Evolutionary conservation across 2,888 invertebrate genomes (phyloP), one percentile per base, ranked within the genome.

Genomic region (Acleris cristana): DNA sequence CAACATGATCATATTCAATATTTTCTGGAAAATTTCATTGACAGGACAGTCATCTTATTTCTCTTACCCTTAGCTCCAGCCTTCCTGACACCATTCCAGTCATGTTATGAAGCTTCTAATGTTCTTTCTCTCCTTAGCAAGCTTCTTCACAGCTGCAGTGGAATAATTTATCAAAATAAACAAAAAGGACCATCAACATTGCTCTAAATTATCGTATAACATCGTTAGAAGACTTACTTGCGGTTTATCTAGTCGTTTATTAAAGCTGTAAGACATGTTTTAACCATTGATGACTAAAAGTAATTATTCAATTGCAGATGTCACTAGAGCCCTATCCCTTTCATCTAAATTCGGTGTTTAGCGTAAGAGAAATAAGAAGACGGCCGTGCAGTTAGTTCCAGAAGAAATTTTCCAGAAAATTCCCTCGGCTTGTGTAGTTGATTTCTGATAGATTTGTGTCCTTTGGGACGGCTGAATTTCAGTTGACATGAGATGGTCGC

Each of bases 281-380:
- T 92, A 92, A 92, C 92, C 92, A 92, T 92, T 92, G 92, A 88
- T 81, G 90, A 91, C 89, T 84, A 79, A 83, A 85, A 83, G 84
- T 87, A 88, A 90, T 91, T 91, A 90, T 91, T 91, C 89, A 83
- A 88, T 92, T 91, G 90, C 91, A 91, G 91, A 90, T 89, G 86
- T 89, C 74, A 79, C 71, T 81, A 78, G 78, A 79, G 76, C 79
- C 86, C 86, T 81, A 78, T 82, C 83, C 88, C 88, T 73, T 78
- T 77, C 79, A 77, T 75, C 79, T 80, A 75, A 78, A 79, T 79
- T 80, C 72, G 76, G 72, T 80, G 79, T 76, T 73, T 65, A 71
- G 72, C 72, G 82, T 89, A 90, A 91, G 92, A 92, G 92, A 92
- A 92, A 92, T 92, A 92, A 88, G 87, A 79, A 83, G 82, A 80